Evolutionary conservation across 35 echinoderm and acorn worm genomes (phyloP), one percentile per base, ranked within the genome.

Genomic region (Acanthaster planci): DNA sequence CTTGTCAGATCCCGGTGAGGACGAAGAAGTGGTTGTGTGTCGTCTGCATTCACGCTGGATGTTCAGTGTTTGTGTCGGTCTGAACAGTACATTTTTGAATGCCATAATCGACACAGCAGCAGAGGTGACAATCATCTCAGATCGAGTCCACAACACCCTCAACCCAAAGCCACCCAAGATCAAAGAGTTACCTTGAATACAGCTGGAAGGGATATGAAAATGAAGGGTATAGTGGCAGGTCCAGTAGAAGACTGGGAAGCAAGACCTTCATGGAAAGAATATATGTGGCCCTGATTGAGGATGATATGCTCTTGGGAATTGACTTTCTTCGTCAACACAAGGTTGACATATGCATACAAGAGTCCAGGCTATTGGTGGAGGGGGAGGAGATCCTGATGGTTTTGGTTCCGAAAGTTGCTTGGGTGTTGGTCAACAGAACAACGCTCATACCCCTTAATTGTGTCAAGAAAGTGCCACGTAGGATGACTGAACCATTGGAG

Each of bases 251-350:
- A 77, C 30, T 85, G 12, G 89, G 89, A 6, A 42, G 57, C 22
- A 32, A 85, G 14, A 30, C n/a, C 17, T 85, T 53, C 38, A 38
- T 58, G 0, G 83, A 78, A 37, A 30, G 36, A 18, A 51, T 90
- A 10, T 86, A 85, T 78, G 89, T 90, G 30, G 89, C 89, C n/a
- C 89, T 72, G 8, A 90, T 90, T 59, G 72, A 77, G 6, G 82
- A 90, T 23, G 89, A 90, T 40, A 90, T 90, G 89, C 39, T 90
- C 7, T 38, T 90, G 37, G 89, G 89, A 78, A 37, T 77, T 10
- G 89, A 86, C 67, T 68, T 90, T 21, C 89, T 90, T 2, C 22
- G 38, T 5, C 54, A 18, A 34, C 58, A 86, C 14, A 32, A 51
- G 21, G 51, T 36, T 1, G 39, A 27, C 6, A 75, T 90, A 19